Evolutionary conservation across 1,140 invertebrate genomes (phyloP).

Genomic region (Cydia amplana): DNA sequence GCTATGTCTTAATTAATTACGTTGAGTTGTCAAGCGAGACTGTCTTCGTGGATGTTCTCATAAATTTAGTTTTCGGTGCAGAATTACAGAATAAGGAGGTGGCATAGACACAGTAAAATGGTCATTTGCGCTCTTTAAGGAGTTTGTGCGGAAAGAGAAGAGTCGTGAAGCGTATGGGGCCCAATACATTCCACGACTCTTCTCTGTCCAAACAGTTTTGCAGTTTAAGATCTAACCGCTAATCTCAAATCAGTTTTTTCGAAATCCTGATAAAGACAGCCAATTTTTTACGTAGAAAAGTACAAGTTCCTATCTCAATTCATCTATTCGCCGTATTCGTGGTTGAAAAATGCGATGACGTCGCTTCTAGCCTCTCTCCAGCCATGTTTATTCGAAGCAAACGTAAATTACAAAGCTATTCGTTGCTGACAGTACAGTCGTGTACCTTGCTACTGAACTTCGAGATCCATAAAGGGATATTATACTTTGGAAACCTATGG

Average conservation of each 20-base stretch:
- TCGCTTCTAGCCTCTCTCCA: neutral
- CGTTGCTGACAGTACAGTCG: slow-evolving; percentile 15
- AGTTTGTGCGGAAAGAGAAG: too few species aligned
- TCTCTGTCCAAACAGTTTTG: too few species aligned
- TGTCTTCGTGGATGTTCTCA: slow-evolving; percentile 47
- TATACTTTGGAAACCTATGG: neutral
- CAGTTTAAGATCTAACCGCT: too few species aligned
- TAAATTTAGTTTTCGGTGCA: slow-evolving; percentile 43
- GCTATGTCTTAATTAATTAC: slow-evolving; percentile 54
- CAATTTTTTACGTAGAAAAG: too few species aligned
- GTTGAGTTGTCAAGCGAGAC: slow-evolving; percentile 49
- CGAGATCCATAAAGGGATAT: neutral
- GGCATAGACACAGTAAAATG: neutral
- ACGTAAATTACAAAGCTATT: slow-evolving; percentile 25
- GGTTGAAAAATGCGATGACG: neutral
- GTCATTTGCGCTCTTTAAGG: too few species aligned
- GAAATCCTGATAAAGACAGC: too few species aligned
- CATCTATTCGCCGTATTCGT: too few species aligned
- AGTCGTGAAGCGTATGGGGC: too few species aligned
- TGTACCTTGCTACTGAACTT: neutral
- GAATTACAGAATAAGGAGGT: slow-evolving; percentile 6
- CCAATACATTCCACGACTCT: too few species aligned
- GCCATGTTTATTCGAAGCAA: neutral
- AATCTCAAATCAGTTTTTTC: too few species aligned
- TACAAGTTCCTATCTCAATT: too few species aligned